A percentile compares a stretch with the other conserved stretches of the same genome.
phyloP scores from a whole-genome alignment of 2,888 invertebrate genomes.

The Cosmia trapezina region DNA sequence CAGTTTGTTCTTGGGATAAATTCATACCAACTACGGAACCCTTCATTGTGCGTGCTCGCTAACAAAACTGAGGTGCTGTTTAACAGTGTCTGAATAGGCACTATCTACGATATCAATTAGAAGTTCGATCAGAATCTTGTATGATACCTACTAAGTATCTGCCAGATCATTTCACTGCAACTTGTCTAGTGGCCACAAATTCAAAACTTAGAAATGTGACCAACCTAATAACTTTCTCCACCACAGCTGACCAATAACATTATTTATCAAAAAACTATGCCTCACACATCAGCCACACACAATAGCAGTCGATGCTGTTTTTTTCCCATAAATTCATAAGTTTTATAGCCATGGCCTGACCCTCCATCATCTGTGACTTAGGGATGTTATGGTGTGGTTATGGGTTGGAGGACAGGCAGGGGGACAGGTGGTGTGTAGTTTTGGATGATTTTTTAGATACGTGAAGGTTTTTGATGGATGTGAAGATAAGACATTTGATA shows the following conservation, averaged over 20 bases:
- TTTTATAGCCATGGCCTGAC: conserved; percentile 73
- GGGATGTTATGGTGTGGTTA: conserved; percentile 76
- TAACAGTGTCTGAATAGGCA: not conserved
- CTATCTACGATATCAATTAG: not conserved
- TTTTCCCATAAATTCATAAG: conserved; percentile 81
- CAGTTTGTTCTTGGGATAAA: no score
- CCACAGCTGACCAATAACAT: conserved; percentile 41
- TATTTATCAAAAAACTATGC: conserved; percentile 56
- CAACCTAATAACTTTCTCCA: not conserved
- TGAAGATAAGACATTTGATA: not conserved
- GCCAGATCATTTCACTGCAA: not conserved
- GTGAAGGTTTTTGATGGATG: not conserved
- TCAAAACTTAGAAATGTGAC: not conserved
- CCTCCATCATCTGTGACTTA: conserved; percentile 74
- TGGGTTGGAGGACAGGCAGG: conserved; percentile 68
- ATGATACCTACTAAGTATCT: not conserved
- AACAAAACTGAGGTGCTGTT: no score
- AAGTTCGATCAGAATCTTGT: not conserved
- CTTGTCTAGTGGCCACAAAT: not conserved
- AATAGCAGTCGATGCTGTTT: conserved; percentile 73
- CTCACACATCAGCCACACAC: conserved; percentile 64
- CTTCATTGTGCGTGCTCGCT: no score
- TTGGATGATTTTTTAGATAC: conserved; percentile 15
- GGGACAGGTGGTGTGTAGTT: conserved; percentile 50
- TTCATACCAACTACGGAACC: no score